phyloP scores from a whole-genome alignment of 2,888 invertebrate species.

The Molanna angustata region DNA sequence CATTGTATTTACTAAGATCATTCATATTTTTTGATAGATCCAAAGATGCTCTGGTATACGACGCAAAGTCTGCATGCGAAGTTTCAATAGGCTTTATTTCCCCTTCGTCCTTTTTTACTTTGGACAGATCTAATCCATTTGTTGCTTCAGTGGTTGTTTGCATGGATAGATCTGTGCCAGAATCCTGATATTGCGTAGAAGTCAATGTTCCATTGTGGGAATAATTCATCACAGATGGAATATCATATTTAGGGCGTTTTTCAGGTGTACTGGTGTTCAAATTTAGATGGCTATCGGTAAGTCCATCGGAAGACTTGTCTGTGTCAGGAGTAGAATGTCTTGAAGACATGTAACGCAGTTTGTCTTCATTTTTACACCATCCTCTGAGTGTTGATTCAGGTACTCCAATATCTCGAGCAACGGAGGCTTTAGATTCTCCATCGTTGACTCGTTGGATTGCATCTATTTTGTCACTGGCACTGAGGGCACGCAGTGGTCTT shows the following conservation, averaged over 20 bases:
- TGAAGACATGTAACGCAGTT: constrained; percentile 65
- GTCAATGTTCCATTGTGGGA: constrained; percentile 24
- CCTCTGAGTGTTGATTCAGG: constrained; percentile 83
- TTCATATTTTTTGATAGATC: constrained; percentile 39
- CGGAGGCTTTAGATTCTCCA: constrained; percentile 83
- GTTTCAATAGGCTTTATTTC: constrained; percentile 40
- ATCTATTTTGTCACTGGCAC: constrained; percentile 75
- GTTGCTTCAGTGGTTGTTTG: constrained; percentile 46
- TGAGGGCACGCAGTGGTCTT: constrained; percentile 74
- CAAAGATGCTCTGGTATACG: constrained; percentile 39
- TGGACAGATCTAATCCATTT: constrained; percentile 40
- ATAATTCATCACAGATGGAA: constrained; percentile 32
- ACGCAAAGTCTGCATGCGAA: constrained; percentile 40
- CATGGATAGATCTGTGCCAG: constrained; percentile 49
- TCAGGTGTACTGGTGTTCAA: constrained; percentile 38
- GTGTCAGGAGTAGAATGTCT: constrained; percentile 71
- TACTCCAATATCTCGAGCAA: constrained; percentile 80
- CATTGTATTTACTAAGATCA: constrained; percentile 25
- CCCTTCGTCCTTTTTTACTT: constrained; percentile 32
- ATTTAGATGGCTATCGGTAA: constrained; percentile 38
- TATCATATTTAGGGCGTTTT: constrained; percentile 34
- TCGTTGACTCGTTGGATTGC: constrained; percentile 80
- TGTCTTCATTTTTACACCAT: constrained; percentile 86
- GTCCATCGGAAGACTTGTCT: constrained; percentile 56
- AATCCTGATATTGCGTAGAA: constrained; percentile 38